Conservation (phyloP, 2,113 vertebrate species). For the Poicephalus meyeri region DNA sequence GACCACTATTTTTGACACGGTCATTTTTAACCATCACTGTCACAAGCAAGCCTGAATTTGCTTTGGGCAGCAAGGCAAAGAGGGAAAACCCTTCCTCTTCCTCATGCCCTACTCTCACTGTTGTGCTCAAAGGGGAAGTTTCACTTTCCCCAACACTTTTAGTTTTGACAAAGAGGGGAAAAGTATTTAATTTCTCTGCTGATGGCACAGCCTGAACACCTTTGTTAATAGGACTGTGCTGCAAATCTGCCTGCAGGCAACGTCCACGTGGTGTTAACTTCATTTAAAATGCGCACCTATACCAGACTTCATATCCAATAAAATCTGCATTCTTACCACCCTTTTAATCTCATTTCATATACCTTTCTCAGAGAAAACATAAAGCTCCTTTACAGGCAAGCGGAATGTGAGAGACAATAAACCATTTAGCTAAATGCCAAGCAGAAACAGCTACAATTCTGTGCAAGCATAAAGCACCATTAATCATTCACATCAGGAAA, state of each 20-base stretch:
- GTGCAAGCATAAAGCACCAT: neutral
- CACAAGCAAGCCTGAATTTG: neutral
- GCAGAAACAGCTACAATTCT: neutral
- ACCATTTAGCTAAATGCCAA: neutral
- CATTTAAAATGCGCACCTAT: neutral
- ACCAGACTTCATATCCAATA: neutral
- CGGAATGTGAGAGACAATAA: neutral
- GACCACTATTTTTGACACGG: neutral
- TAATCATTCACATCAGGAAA: conserved; percentile 8
- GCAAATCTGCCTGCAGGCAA: neutral
- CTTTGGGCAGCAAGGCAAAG: neutral
- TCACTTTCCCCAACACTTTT: neutral
- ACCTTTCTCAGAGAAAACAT: neutral
- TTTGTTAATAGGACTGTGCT: neutral
- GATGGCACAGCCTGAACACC: neutral
- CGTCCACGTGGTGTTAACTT: accelerated
- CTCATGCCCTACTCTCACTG: neutral
- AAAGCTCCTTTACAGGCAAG: neutral
- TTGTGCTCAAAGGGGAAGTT: neutral
- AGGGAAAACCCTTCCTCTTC: neutral
- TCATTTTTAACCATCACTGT: neutral
- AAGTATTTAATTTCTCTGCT: neutral
- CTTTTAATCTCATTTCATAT: neutral
- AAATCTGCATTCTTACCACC: neutral
- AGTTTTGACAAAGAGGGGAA: neutral